Evolutionary conservation across 2,113 vertebrate species (phyloP).

Genomic region (Silurus asotus): DNA sequence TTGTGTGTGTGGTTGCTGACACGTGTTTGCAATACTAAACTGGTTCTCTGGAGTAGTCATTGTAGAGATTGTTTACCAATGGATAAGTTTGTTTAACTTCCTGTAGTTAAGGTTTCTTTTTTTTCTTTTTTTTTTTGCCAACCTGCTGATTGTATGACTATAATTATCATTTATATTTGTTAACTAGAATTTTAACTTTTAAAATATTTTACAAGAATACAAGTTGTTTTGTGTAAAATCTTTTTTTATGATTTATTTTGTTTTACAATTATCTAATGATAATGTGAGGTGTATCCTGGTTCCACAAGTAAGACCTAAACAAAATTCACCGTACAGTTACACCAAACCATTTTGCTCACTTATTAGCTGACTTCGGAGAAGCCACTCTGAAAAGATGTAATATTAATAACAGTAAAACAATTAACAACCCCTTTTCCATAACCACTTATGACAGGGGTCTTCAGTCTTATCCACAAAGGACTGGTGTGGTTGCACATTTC

Average conservation of each 20-base stretch:
- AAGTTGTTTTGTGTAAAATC: neutral
- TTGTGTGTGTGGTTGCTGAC: constrained; percentile 1
- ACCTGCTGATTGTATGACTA: neutral
- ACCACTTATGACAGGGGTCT: neutral
- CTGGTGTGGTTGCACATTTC: neutral
- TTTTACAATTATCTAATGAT: neutral
- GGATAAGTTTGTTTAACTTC: neutral
- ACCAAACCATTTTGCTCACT: neutral
- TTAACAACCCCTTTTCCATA: neutral
- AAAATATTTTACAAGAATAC: neutral
- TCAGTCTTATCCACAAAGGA: neutral
- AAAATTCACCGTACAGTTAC: neutral
- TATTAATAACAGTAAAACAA: constrained; percentile 16
- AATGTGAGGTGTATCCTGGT: neutral
- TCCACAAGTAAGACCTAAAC: neutral
- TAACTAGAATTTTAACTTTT: neutral
- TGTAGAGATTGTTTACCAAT: constrained; percentile 20
- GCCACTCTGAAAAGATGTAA: neutral
- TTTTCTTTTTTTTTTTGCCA: neutral
- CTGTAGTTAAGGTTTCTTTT: neutral
- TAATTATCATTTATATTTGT: neutral
- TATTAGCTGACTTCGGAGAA: neutral
- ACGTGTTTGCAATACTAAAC: constrained; percentile 53
- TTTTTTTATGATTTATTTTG: neutral
- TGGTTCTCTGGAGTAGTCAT: constrained; percentile 21